Evolutionary conservation across 2,797 vertebrate genomes (phyloP).

Genomic region (Toxotes lorentzi): DNA sequence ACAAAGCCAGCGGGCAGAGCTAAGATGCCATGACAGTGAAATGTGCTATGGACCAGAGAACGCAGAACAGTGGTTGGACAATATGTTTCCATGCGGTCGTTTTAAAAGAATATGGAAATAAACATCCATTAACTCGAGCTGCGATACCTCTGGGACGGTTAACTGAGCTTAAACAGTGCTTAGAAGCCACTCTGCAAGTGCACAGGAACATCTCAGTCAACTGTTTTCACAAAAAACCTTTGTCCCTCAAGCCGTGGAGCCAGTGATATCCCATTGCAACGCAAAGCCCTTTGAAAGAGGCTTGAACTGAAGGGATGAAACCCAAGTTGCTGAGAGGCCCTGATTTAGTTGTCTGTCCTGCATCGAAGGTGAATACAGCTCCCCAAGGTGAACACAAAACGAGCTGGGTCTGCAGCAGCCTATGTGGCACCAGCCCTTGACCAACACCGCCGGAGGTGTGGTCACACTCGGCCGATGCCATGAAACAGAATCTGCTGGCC

Average conservation of each 20-base stretch:
- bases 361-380: slow-evolving; percentile 75
- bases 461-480: slow-evolving; percentile 80
- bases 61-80: not conserved
- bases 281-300: slow-evolving; percentile 67
- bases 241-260: slow-evolving; percentile 61
- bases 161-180: slow-evolving; percentile 46
- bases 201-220: slow-evolving; percentile 58
- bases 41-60: slow-evolving; percentile 31
- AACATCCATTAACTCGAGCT: slow-evolving; percentile 42
- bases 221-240: slow-evolving; percentile 65
- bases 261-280: slow-evolving; percentile 70
- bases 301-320: slow-evolving; percentile 75
- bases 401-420: slow-evolving; percentile 57
- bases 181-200: slow-evolving; percentile 31
- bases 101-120: slow-evolving; percentile 52
- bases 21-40: slow-evolving; percentile 55
- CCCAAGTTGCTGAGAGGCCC: slow-evolving; percentile 74
- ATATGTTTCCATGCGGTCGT: slow-evolving; percentile 23
- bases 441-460: slow-evolving; percentile 55
- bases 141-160: slow-evolving; percentile 19
- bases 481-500: slow-evolving; percentile 81
- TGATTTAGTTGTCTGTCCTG: slow-evolving; percentile 75
- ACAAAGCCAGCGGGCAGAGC: slow-evolving; percentile 55
- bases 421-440: slow-evolving; percentile 62
- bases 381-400: slow-evolving; percentile 76